phyloP scores from a whole-genome alignment of 2,113 vertebrate species.

The Notarius lentiginosus region DNA sequence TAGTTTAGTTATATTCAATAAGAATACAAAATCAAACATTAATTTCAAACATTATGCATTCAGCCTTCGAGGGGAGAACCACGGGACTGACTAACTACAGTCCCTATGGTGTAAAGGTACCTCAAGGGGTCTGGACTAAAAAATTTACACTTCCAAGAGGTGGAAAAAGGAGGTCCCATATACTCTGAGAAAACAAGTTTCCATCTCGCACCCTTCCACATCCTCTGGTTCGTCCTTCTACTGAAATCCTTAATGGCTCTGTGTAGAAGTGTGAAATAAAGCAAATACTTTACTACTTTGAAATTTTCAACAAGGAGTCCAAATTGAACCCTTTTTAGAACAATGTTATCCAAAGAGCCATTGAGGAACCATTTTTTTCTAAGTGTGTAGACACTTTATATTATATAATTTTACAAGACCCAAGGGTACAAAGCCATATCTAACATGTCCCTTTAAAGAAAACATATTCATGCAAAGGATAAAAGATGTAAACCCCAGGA shows the following conservation, averaged over 20 bases:
- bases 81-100: not conserved
- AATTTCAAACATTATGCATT: not conserved
- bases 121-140: not conserved
- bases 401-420: not conserved
- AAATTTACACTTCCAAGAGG: not conserved
- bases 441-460: not conserved
- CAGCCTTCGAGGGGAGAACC: not conserved
- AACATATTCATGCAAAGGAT: not conserved
- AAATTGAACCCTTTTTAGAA: not conserved
- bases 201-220: not conserved
- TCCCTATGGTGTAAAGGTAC: not conserved
- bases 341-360: not conserved
- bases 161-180: not conserved
- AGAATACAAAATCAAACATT: not conserved
- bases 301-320: not conserved
- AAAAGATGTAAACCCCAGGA: not conserved
- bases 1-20: not conserved
- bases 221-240: too few species aligned
- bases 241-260: not conserved
- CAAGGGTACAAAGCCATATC: not conserved
- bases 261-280: not conserved
- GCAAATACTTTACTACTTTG: not conserved
- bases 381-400: not conserved
- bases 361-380: not conserved
- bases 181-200: not conserved